These are phyloP conservation scores for Staurois parvus DNA, from an alignment of 2,797 vertebrate species.

Conservation along the genomic window DNA sequence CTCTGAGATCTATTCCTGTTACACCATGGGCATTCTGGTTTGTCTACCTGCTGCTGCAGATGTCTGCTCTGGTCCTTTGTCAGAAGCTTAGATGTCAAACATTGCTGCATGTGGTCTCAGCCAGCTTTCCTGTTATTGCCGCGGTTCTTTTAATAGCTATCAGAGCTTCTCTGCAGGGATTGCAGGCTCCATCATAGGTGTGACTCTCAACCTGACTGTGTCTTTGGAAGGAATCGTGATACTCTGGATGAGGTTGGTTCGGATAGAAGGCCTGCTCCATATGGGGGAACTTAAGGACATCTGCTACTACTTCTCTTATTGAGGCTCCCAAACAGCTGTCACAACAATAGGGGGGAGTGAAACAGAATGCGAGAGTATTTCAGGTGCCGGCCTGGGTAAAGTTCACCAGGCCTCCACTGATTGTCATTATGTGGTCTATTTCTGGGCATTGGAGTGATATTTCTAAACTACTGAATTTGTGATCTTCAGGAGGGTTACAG, in stretches of 20 bases:
- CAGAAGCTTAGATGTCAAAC: slow-evolving; percentile 19
- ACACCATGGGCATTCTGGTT: background rate
- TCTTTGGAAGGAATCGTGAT: background rate
- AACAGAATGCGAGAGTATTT: background rate
- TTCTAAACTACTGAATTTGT: background rate
- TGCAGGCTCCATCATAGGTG: background rate
- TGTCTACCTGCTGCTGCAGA: background rate
- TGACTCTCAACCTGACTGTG: background rate
- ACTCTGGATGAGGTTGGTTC: background rate
- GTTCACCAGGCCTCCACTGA: background rate
- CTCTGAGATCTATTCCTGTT: background rate
- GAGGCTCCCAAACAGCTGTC: slow-evolving; percentile 29
- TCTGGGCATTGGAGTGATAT: background rate
- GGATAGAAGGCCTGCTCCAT: background rate
- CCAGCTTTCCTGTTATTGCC: slow-evolving; percentile 28
- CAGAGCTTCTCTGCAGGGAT: background rate
- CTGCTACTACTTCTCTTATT: slow-evolving; percentile 14
- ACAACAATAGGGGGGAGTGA: slow-evolving; percentile 20
- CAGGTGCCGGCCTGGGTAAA: background rate
- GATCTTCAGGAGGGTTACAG: background rate
- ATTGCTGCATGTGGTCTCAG: slow-evolving; percentile 25
- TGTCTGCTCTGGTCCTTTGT: slow-evolving; percentile 15
- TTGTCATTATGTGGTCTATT: background rate
- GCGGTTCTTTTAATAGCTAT: background rate
- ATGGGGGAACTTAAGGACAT: background rate